Base-by-base conservation (phyloP, 2,113 vertebrate species). In the Marmota flaviventris region DNA sequence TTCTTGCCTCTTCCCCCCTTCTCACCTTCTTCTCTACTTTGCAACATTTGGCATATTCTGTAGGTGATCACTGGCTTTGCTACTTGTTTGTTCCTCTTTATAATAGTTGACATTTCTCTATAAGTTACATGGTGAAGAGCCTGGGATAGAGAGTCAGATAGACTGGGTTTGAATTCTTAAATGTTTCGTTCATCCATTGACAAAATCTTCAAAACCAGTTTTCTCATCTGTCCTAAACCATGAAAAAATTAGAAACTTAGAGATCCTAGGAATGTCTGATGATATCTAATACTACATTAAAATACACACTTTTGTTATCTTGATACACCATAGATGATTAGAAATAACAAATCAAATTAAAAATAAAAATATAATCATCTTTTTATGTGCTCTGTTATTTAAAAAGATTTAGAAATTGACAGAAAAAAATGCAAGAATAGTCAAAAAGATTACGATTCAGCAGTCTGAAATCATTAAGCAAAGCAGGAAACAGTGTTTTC, bases 391-490 rank as follows among this genome's bases (percentile, higher is more conserved):
- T 67, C 2, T 83, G 8, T 82, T 85, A 88, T 39, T 37, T 16
- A 76, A 91, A 39, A 76, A 12, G 48, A 20, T 34, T 61, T 22
- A 3, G 7, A 34, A 78, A 39, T 34, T 95, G 75, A 94, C 18
- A 84, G 79, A 78, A 87, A 72, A 45, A 93, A 91, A 75, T 85
- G 7, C 53, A 95, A 70, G 76, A 81, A 16, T 32, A 85, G 13
- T 37, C 56, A 76, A 89, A 89, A 96, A 42, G 75, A 45, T 93
- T 92, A 48, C 2, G 82, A 17, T 72, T 86, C 65, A 77, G 58
- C 37, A 76, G 29, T 58, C 63, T 87, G 87, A 96, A 90, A 63
- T 91, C 78, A 73, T 87, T 83, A 94, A 75, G 56, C 73, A 20
- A 27, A 67, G 90, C 73, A 69, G 73, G 22, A 86, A 92, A 78